Evolutionary conservation across 2,888 invertebrate species (phyloP).

Genomic region (Nomada hirtipes): DNA sequence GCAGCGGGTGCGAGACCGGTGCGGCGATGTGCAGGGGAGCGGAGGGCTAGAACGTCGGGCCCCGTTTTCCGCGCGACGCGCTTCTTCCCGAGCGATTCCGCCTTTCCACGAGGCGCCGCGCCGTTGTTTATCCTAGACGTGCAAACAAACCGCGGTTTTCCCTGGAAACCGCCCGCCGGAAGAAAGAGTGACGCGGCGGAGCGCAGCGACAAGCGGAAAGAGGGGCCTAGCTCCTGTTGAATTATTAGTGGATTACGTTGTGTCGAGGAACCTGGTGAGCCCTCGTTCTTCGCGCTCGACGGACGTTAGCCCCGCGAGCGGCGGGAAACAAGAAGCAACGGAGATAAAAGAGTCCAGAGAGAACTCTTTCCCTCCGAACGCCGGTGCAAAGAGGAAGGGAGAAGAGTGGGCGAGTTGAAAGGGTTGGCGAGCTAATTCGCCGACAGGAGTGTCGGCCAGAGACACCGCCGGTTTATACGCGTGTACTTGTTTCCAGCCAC

Average conservation of each 20-base stretch:
- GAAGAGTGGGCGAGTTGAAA: slow-evolving; percentile 19
- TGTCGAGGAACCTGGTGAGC: slow-evolving; percentile 49
- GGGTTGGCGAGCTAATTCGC: slow-evolving; percentile 56
- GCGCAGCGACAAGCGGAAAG: slow-evolving; percentile 1
- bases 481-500: slow-evolving; percentile 24
- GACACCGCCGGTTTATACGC: slow-evolving; percentile 29
- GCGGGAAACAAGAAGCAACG: not conserved
- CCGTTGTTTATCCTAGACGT: slow-evolving; percentile 74
- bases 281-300: slow-evolving; percentile 37
- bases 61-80: slow-evolving; percentile 42
- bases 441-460: slow-evolving; percentile 45
- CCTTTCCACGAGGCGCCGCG: slow-evolving; percentile 32
- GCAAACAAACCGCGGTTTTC: slow-evolving; percentile 75
- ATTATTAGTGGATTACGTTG: slow-evolving; percentile 74
- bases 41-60: slow-evolving; percentile 21
- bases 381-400: slow-evolving; percentile 2
- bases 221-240: slow-evolving; percentile 53
- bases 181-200: slow-evolving; percentile 21
- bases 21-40: slow-evolving; percentile 3
- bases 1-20: slow-evolving; percentile 20
- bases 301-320: slow-evolving; percentile 48
- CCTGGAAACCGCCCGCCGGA: slow-evolving; percentile 51
- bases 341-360: not conserved
- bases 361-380: not conserved
- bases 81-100: slow-evolving; percentile 14